Evolutionary conservation across 2,888 invertebrate genomes (phyloP).

Genomic region (Himalopsyche kuldschensis): DNA sequence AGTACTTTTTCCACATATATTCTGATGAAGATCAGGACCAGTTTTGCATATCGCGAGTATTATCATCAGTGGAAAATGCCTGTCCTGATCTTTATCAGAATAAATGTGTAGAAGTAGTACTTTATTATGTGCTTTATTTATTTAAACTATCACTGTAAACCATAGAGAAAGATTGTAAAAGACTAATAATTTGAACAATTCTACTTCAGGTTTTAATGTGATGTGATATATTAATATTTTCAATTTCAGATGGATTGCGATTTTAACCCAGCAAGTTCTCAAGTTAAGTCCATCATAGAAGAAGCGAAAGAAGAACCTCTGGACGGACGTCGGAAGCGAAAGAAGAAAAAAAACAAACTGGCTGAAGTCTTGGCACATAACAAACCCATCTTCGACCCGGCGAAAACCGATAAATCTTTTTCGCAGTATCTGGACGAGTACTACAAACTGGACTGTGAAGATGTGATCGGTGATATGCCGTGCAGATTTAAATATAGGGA

Average conservation of each 20-base stretch:
- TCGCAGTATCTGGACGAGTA: slow-evolving; percentile 92
- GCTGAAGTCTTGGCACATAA: slow-evolving; percentile 70
- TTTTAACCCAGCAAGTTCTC: slow-evolving; percentile 64
- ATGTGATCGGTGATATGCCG: slow-evolving; percentile 88
- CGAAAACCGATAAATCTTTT: slow-evolving; percentile 68
- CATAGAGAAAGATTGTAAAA: no score
- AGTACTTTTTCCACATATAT: no score
- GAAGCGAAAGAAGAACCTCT: slow-evolving; percentile 62
- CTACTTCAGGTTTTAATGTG: no score
- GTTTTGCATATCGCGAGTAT: no score
- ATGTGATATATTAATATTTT: background rate
- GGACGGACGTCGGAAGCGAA: slow-evolving; percentile 60
- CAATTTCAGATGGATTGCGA: slow-evolving; percentile 83
- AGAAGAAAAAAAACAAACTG: slow-evolving; percentile 70
- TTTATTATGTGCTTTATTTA: no score
- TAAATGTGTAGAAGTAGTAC: no score
- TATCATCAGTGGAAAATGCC: no score
- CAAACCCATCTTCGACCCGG: slow-evolving; percentile 85
- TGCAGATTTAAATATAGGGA: slow-evolving; percentile 92
- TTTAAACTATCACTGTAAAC: no score
- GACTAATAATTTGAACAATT: no score
- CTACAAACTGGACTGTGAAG: slow-evolving; percentile 93
- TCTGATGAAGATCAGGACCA: no score
- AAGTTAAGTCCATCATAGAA: slow-evolving; percentile 59
- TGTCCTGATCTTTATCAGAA: no score